These are phyloP conservation scores for Brienomyrus longianalis DNA, from an alignment of 2,113 vertebrate species.

Conservation along the genomic window DNA sequence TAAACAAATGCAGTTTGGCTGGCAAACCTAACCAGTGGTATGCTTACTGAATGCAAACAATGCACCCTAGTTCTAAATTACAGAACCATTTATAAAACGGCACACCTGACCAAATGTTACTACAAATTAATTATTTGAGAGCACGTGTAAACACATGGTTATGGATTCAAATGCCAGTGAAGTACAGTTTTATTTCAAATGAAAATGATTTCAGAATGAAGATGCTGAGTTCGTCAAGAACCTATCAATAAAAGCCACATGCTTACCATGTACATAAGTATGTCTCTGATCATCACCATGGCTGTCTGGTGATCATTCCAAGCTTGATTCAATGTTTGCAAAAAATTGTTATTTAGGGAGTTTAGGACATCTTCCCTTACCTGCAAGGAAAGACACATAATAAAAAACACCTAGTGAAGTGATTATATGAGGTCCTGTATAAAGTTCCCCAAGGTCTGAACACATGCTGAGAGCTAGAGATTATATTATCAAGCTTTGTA, in stretches of 20 bases:
- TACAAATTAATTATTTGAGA: not conserved
- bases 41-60: not conserved
- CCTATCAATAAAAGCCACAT: not conserved
- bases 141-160: not conserved
- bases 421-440: not conserved
- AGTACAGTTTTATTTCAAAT: not conserved
- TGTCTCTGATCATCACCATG: constrained; percentile 99
- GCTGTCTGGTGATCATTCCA: constrained; percentile 99
- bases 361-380: constrained; percentile 97
- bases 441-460: not conserved
- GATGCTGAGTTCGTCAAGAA: not conserved
- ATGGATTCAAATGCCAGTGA: not conserved
- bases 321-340: constrained; percentile 97
- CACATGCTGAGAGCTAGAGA: not conserved
- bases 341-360: constrained; percentile 96
- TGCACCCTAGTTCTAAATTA: not conserved
- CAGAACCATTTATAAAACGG: not conserved
- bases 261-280: constrained; percentile 98
- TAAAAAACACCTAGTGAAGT: not conserved
- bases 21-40: not conserved
- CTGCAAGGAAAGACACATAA: constrained; percentile 48
- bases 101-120: not conserved
- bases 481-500: not conserved
- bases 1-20: not conserved
- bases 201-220: not conserved